A percentile compares a stretch with the other conserved stretches of the same genome.
phyloP scores from a whole-genome alignment of 2,113 vertebrate genomes.

The Hemicordylus capensis region DNA sequence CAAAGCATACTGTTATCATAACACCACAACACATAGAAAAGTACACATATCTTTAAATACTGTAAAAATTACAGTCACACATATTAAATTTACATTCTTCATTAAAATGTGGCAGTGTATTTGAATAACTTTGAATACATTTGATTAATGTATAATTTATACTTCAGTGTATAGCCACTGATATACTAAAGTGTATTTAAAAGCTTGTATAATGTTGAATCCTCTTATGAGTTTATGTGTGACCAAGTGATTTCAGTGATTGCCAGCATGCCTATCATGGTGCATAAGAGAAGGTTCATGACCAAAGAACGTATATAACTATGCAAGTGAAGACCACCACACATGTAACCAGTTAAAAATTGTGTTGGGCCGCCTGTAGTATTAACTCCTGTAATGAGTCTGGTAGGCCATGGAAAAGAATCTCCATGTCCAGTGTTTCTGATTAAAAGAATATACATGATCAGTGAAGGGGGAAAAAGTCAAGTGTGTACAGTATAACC shows the following conservation, averaged over 20 bases:
- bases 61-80: neutral
- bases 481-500: neutral
- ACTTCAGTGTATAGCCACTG: neutral
- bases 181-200: neutral
- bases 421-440: neutral
- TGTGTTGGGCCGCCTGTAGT: neutral
- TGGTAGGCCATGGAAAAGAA: too few species aligned
- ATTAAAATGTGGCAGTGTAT: neutral
- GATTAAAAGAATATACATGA: neutral
- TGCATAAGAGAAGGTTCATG: neutral
- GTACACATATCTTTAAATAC: too few species aligned
- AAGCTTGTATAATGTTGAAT: neutral
- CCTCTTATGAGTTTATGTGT: neutral
- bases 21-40: neutral
- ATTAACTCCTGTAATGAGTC: neutral
- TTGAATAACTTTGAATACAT: neutral
- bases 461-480: neutral
- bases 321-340: neutral
- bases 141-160: neutral
- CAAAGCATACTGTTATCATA: neutral
- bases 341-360: neutral
- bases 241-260: neutral
- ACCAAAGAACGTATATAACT: neutral
- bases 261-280: neutral
- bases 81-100: neutral